A percentile compares a stretch with the other conserved stretches of the same genome.
Evolutionary conservation across 1,140 invertebrate genomes (phyloP).

Genomic region (Oedothorax gibbosus): DNA sequence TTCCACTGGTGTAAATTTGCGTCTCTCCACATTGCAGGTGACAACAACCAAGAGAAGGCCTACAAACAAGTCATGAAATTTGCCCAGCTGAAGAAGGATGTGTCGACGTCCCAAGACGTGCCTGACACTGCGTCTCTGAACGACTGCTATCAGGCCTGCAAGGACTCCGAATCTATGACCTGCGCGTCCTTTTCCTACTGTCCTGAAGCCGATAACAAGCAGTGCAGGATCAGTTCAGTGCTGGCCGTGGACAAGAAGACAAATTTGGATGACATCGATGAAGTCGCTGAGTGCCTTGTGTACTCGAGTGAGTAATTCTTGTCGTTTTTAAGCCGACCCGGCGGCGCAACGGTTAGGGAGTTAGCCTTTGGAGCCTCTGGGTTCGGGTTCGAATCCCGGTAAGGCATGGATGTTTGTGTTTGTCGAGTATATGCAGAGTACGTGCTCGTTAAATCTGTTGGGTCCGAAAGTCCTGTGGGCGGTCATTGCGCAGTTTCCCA

Average conservation of each 20-base stretch:
- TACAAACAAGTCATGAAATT: conserved; percentile 17
- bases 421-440: too few relatives aligned
- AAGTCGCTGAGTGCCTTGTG: conserved; percentile 26
- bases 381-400: too few relatives aligned
- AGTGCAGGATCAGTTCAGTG: conserved; percentile 18
- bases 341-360: not conserved
- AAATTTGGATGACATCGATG: not conserved
- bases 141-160: conserved; percentile 42
- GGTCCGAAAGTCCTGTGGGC: too few relatives aligned
- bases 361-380: too few relatives aligned
- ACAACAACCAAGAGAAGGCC: conserved; percentile 26
- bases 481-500: too few relatives aligned
- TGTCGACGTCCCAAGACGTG: not conserved
- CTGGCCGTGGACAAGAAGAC: not conserved
- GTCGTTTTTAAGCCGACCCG: not conserved
- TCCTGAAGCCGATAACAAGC: conserved; percentile 13
- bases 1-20: not conserved
- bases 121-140: conserved; percentile 1
- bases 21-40: not conserved
- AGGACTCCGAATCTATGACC: conserved; percentile 7
- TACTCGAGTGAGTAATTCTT: conserved; percentile 34
- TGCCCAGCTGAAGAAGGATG: not conserved
- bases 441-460: too few relatives aligned
- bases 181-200: conserved; percentile 52
- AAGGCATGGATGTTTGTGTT: too few relatives aligned